Evolutionary conservation across 2,113 vertebrate genomes (phyloP).

Genomic region (Ranitomeya imitator): DNA sequence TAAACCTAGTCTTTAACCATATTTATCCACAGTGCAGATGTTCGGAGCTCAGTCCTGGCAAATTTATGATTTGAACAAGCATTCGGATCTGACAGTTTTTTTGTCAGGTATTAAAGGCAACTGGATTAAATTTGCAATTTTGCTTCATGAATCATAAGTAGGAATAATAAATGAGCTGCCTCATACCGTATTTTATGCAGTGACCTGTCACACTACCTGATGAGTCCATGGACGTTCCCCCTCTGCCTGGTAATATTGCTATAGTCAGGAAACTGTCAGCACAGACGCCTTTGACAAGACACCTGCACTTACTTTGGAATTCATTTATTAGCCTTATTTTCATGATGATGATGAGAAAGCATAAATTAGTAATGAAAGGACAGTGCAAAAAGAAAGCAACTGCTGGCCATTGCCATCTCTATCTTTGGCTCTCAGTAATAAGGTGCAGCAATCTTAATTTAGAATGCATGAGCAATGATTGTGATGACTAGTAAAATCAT

Average conservation of each 20-base stretch:
- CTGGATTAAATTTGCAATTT: slow-evolving; percentile 56
- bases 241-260: slow-evolving; percentile 14
- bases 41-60: slow-evolving; percentile 17
- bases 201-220: slow-evolving; percentile 51
- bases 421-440: background rate
- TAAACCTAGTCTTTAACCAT: background rate
- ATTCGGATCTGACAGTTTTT: slow-evolving; percentile 48
- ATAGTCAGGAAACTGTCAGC: slow-evolving; percentile 6
- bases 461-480: background rate
- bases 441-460: background rate
- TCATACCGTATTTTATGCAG: slow-evolving; percentile 39
- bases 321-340: slow-evolving; percentile 46
- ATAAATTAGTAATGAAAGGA: slow-evolving; percentile 42
- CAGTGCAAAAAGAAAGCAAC: slow-evolving; percentile 22
- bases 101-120: slow-evolving; percentile 55
- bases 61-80: slow-evolving; percentile 27
- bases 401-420: slow-evolving; percentile 4
- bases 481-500: background rate
- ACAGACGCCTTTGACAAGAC: slow-evolving; percentile 44
- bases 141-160: slow-evolving; percentile 57
- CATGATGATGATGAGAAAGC: background rate
- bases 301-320: slow-evolving; percentile 46
- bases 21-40: slow-evolving; percentile 31
- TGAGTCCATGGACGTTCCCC: slow-evolving; percentile 1
- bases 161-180: slow-evolving; percentile 50